These are phyloP conservation scores for Phania funesta DNA, from an alignment of 2,888 invertebrate species.

Conservation along the genomic window DNA sequence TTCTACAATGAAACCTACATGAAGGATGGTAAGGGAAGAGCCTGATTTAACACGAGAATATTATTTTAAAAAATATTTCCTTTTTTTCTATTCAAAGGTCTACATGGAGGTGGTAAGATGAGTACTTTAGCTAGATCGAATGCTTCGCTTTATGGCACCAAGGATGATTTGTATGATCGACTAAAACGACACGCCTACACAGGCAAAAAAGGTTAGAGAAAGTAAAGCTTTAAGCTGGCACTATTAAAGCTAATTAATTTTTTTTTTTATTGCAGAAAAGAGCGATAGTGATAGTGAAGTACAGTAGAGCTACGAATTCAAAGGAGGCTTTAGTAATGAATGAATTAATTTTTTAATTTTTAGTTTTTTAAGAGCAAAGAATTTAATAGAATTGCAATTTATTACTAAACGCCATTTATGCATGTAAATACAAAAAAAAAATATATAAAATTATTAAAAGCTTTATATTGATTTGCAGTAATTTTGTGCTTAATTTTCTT, in stretches of 20 bases:
- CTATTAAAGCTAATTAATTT: neutral
- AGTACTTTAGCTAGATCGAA: constrained; percentile 95
- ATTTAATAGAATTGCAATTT: constrained; percentile 18
- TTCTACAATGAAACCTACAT: constrained; percentile 98
- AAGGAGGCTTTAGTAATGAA: constrained; percentile 40
- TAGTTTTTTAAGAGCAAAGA: constrained; percentile 3
- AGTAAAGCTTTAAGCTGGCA: neutral
- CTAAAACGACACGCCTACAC: constrained; percentile 96
- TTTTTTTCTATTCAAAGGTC: constrained; percentile 79
- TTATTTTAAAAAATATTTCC: neutral
- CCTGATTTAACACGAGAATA: neutral
- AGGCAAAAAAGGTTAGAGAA: constrained; percentile 92
- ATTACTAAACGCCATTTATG: constrained; percentile 33
- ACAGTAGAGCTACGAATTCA: constrained; percentile 83
- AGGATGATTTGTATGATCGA: constrained; percentile 97
- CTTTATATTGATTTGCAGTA: constrained; percentile 71
- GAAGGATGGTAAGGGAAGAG: constrained; percentile 85
- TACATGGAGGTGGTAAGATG: constrained; percentile 94
- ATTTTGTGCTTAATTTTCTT: constrained; percentile 61
- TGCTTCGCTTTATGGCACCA: constrained; percentile 96
- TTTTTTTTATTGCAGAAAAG: constrained; percentile 85
- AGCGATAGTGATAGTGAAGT: constrained; percentile 97
- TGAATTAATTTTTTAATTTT: neutral
- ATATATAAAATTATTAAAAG: constrained; percentile 51
- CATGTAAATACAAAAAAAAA: constrained; percentile 35